Evolutionary conservation across 2,888 invertebrate genomes (phyloP).

Genomic region (Diadegma fenestrale): DNA sequence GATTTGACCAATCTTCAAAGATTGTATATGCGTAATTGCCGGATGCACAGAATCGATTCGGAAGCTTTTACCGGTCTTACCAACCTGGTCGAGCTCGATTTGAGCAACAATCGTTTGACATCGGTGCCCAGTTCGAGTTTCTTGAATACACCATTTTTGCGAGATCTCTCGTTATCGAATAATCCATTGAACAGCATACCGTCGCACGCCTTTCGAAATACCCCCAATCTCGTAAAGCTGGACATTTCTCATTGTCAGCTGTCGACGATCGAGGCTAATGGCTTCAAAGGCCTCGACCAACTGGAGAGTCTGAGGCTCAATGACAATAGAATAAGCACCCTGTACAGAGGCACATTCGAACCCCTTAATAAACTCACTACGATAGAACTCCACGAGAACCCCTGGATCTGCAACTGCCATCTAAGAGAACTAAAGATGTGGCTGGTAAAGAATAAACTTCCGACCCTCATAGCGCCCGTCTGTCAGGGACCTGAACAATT

Average conservation of each 20-base stretch:
- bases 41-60: constrained; percentile 94
- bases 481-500: constrained; percentile 91
- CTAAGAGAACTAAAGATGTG: constrained; percentile 93
- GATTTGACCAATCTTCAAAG: constrained; percentile 95
- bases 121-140: constrained; percentile 93
- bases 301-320: constrained; percentile 93
- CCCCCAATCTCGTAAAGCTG: constrained; percentile 92
- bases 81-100: constrained; percentile 95
- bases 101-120: constrained; percentile 93
- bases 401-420: constrained; percentile 95
- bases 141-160: constrained; percentile 91
- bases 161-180: constrained; percentile 92
- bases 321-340: constrained; percentile 91
- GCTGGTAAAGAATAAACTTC: constrained; percentile 91
- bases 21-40: constrained; percentile 93
- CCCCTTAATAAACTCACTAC: constrained; percentile 91
- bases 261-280: constrained; percentile 90
- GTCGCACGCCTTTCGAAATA: constrained; percentile 90
- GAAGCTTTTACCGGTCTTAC: constrained; percentile 94
- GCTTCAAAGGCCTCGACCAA: constrained; percentile 91
- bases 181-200: constrained; percentile 94
- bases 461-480: constrained; percentile 91
- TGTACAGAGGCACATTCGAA: constrained; percentile 91
- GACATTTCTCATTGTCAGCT: constrained; percentile 94
- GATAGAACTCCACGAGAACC: constrained; percentile 94